Evolutionary conservation across 2,888 invertebrate genomes (phyloP).

Genomic region (Sicus ferrugineus): DNA sequence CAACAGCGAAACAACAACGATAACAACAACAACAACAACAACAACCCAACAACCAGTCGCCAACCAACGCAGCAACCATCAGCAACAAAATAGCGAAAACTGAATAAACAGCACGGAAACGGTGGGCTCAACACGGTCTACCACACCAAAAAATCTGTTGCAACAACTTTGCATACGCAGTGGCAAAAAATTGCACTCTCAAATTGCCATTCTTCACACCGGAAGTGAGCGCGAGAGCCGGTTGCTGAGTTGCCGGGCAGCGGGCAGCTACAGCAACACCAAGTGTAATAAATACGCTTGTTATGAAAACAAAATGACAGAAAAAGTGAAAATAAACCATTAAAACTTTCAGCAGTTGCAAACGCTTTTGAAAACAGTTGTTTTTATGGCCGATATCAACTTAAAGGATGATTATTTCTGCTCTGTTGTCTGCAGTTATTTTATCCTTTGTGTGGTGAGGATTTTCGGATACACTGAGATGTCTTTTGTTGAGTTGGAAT

Average conservation of each 20-base stretch:
- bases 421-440: background rate
- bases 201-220: background rate
- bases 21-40: conserved; percentile 39
- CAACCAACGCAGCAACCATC: background rate
- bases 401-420: background rate
- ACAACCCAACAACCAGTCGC: conserved; percentile 22
- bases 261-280: background rate
- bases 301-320: background rate
- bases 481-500: no score
- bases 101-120: background rate
- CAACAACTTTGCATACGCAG: background rate
- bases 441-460: background rate
- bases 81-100: background rate
- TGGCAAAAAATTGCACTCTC: background rate
- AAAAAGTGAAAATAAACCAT: no score
- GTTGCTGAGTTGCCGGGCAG: background rate
- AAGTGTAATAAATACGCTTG: background rate
- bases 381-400: background rate
- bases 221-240: background rate
- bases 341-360: no score
- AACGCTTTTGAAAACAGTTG: no score
- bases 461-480: background rate
- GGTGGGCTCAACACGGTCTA: no score
- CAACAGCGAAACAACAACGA: conserved; percentile 23
- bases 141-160: background rate